Conservation (phyloP, 2,888 invertebrate genomes). For the Acronicta leporina region DNA sequence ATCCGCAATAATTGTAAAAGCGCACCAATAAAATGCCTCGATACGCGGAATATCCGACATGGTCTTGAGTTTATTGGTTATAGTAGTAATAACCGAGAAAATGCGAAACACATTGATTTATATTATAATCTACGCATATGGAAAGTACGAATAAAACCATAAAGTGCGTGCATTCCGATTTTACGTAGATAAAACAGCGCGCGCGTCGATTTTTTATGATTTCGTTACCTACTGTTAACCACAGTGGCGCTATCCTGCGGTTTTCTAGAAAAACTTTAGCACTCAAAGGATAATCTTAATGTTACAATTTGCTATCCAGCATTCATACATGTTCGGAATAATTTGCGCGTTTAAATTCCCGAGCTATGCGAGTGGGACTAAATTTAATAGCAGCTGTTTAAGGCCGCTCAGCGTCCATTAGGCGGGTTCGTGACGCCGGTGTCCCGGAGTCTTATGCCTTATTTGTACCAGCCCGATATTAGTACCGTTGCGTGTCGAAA, state of each 20-base stretch:
- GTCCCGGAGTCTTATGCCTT: constrained; percentile 50
- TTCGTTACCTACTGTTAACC: background rate
- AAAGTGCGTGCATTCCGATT: constrained; percentile 23
- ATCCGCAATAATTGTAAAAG: background rate
- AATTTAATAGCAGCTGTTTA: constrained; percentile 56
- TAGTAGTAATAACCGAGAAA: constrained; percentile 15
- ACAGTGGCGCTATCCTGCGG: constrained; percentile 1
- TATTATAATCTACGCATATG: constrained; percentile 9
- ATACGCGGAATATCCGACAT: constrained; percentile 3
- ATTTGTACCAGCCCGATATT: constrained; percentile 49
- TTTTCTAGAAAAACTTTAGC: constrained; percentile 17
- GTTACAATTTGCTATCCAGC: constrained; percentile 40
- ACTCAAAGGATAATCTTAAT: constrained; percentile 19
- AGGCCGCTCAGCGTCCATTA: constrained; percentile 56
- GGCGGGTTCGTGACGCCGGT: constrained; percentile 50
- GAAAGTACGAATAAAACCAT: constrained; percentile 23
- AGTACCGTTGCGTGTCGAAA: constrained; percentile 54
- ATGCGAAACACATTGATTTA: constrained; percentile 29
- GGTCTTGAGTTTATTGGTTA: constrained; percentile 4
- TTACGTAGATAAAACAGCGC: constrained; percentile 4
- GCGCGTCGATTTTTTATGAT: too few relatives aligned
- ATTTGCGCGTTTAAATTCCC: constrained; percentile 52
- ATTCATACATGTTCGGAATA: constrained; percentile 46
- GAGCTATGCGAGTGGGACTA: constrained; percentile 39
- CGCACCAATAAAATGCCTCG: constrained; percentile 3